Conservation (phyloP, 2,113 vertebrate genomes). For the Lepidothrix coronata region DNA sequence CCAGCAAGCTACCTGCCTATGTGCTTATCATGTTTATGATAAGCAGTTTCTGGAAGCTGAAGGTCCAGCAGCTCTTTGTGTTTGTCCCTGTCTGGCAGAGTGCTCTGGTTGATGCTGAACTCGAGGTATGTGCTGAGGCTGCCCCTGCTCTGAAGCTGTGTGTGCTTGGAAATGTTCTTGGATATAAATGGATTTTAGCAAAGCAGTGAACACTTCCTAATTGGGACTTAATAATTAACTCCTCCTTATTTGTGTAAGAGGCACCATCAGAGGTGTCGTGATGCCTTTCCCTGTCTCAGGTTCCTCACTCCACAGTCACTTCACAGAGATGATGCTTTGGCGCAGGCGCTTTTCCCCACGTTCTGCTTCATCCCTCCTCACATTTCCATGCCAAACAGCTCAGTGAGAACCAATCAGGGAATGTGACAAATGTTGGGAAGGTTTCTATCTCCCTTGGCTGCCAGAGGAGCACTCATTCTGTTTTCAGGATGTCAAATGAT, state of each 20-base stretch:
- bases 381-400: neutral
- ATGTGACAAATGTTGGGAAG: constrained; percentile 32
- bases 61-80: neutral
- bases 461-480: neutral
- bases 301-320: neutral
- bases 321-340: neutral
- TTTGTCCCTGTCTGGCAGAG: neutral
- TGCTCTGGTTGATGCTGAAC: neutral
- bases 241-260: neutral
- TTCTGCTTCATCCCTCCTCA: neutral
- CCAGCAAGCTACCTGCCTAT: neutral
- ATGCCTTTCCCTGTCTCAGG: neutral
- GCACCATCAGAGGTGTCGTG: neutral
- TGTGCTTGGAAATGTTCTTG: neutral
- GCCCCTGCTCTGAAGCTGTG: neutral
- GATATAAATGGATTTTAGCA: neutral
- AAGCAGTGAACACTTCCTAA: neutral
- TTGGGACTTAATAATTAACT: neutral
- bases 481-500: constrained; percentile 41
- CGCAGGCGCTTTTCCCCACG: rapidly evolving
- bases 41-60: neutral
- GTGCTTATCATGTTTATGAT: neutral
- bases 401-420: constrained; percentile 1
- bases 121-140: neutral
- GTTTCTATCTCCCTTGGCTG: neutral